Percentiles rank a stretch among this genome's conserved stretches.
phyloP scores from a whole-genome alignment of 2,113 vertebrate species.

The Hippoglossus stenolepis region DNA sequence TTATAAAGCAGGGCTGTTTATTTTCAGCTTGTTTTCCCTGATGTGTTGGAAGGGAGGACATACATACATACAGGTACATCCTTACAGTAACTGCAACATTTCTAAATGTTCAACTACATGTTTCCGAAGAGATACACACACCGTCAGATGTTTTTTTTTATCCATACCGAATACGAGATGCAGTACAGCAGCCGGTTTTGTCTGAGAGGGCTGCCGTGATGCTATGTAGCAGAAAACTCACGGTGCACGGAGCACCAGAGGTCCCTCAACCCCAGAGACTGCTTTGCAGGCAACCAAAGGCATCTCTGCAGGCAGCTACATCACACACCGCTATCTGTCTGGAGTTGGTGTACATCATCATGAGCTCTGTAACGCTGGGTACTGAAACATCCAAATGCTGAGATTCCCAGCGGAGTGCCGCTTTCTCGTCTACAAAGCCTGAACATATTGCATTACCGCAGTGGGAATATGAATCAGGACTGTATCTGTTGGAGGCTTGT shows the following conservation, averaged over 20 bases:
- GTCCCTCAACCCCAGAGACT: constrained; percentile 73
- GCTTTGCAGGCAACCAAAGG: constrained; percentile 71
- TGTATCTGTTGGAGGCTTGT: constrained; percentile 62
- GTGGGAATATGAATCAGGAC: constrained; percentile 59
- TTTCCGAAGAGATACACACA: constrained; percentile 5
- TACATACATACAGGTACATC: background rate
- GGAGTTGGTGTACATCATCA: constrained; percentile 68
- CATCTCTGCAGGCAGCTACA: constrained; percentile 75
- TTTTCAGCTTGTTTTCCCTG: background rate
- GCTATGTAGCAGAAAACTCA: constrained; percentile 53
- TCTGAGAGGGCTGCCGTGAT: constrained; percentile 45
- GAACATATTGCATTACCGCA: constrained; percentile 72
- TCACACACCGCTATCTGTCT: constrained; percentile 68
- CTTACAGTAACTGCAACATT: background rate
- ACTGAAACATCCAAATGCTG: constrained; percentile 69
- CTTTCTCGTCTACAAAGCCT: constrained; percentile 69
- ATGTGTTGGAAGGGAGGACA: background rate
- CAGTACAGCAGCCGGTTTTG: constrained; percentile 32
- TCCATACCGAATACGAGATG: constrained; percentile 11
- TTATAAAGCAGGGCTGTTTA: background rate
- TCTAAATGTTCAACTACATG: background rate
- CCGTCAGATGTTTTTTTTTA: constrained; percentile 2
- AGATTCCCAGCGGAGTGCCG: constrained; percentile 64
- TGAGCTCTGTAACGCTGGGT: constrained; percentile 71
- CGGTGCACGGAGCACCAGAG: constrained; percentile 66